These are phyloP conservation scores for Chouioia cunea DNA, from an alignment of 2,888 invertebrate genomes.

Conservation along the genomic window DNA sequence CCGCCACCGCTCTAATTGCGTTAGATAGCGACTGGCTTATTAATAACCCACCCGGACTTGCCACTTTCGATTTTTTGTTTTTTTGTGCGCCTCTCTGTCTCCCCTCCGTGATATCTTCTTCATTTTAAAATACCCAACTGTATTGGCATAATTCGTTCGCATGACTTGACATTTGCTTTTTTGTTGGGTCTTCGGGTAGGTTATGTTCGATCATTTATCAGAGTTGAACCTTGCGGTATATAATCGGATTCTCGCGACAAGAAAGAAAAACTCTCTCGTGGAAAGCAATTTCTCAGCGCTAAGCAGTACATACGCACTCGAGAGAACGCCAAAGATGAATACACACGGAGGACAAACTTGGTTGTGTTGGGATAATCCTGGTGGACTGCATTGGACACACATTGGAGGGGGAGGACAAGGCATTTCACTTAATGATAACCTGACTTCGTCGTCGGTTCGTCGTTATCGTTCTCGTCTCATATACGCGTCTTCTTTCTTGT, in stretches of 20 bases:
- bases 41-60: slow-evolving; percentile 61
- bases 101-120: slow-evolving; percentile 42
- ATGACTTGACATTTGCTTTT: neutral
- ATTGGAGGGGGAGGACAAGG: slow-evolving; percentile 60
- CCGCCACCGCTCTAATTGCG: slow-evolving; percentile 64
- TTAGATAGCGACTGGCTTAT: slow-evolving; percentile 67
- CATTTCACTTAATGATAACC: slow-evolving; percentile 70
- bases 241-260: too few species aligned
- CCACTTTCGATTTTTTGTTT: slow-evolving; percentile 48
- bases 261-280: too few species aligned
- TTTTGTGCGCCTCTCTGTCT: neutral
- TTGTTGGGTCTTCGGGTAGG: slow-evolving; percentile 17
- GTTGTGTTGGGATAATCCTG: too few species aligned
- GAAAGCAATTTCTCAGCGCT: too few species aligned
- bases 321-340: too few species aligned
- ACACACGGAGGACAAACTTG: too few species aligned
- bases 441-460: slow-evolving; percentile 51
- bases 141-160: slow-evolving; percentile 34
- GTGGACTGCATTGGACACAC: neutral
- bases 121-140: slow-evolving; percentile 33
- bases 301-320: too few species aligned
- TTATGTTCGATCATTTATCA: too few species aligned
- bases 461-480: slow-evolving; percentile 50
- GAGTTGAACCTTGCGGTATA: too few species aligned
- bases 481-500: slow-evolving; percentile 48